Conservation (phyloP, 2,797 vertebrate genomes). For the Artibeus jamaicensis region DNA sequence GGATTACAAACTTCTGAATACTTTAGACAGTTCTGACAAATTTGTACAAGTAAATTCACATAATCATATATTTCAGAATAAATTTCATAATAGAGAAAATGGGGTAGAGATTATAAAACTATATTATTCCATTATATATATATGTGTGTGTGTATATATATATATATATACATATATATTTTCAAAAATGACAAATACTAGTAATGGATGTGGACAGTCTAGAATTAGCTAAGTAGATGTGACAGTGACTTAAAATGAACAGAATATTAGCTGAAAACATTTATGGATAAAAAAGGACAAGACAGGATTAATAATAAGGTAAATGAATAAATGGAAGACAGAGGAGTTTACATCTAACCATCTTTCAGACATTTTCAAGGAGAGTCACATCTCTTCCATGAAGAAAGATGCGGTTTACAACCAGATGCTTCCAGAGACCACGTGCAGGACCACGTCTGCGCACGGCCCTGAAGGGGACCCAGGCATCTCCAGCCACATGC, state of each 20-base stretch:
- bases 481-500: neutral
- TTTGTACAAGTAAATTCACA: neutral
- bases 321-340: conserved; percentile 3
- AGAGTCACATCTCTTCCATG: neutral
- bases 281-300: neutral
- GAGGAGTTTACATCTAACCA: neutral
- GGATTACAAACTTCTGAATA: neutral
- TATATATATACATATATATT: neutral
- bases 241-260: neutral
- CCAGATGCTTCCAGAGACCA: neutral
- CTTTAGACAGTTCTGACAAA: neutral
- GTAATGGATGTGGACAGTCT: neutral
- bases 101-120: neutral
- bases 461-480: neutral
- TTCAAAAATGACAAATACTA: neutral
- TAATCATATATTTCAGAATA: neutral
- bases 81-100: neutral
- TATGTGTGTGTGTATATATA: neutral
- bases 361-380: neutral
- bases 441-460: neutral
- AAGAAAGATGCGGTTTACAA: neutral
- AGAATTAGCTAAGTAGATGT: neutral
- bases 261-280: conserved; percentile 5
- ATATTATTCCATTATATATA: neutral
- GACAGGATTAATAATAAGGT: neutral